These are phyloP conservation scores for Cnemophilus loriae DNA, from an alignment of 2,113 vertebrate genomes.

Conservation along the genomic window DNA sequence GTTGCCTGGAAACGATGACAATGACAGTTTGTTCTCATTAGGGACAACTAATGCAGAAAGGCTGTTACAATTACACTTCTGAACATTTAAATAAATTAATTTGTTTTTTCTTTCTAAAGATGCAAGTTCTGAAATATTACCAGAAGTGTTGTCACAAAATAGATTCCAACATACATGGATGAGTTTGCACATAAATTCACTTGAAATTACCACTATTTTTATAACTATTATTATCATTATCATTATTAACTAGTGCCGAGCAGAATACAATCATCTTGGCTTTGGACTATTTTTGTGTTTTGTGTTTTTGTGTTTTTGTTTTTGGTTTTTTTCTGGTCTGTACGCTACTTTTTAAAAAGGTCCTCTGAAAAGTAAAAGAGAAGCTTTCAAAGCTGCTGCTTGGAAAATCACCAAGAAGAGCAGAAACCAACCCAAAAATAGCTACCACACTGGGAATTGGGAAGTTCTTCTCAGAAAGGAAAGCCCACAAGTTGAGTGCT, in stretches of 20 bases:
- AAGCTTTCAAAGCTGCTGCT: neutral
- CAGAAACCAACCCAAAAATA: neutral
- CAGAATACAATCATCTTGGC: neutral
- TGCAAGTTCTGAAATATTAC: neutral
- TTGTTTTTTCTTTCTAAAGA: neutral
- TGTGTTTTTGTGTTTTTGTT: neutral
- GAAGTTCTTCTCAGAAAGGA: neutral
- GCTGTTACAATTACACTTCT: neutral
- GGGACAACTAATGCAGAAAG: slow-evolving; percentile 1
- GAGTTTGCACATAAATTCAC: neutral
- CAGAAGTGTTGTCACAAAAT: neutral
- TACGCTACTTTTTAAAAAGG: rapidly evolving
- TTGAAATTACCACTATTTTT: neutral
- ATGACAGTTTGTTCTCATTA: slow-evolving; percentile 34
- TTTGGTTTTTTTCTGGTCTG: neutral
- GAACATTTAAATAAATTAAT: neutral
- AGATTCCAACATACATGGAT: neutral
- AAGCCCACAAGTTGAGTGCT: neutral
- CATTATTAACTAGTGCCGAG: neutral
- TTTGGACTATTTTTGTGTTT: neutral
- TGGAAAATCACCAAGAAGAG: neutral
- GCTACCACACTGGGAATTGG: rapidly evolving
- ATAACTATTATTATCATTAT: neutral
- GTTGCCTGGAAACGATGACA: neutral
- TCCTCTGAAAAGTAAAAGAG: neutral